Base-by-base conservation (phyloP, 2,888 invertebrate genomes). In the Acleris cristana region DNA sequence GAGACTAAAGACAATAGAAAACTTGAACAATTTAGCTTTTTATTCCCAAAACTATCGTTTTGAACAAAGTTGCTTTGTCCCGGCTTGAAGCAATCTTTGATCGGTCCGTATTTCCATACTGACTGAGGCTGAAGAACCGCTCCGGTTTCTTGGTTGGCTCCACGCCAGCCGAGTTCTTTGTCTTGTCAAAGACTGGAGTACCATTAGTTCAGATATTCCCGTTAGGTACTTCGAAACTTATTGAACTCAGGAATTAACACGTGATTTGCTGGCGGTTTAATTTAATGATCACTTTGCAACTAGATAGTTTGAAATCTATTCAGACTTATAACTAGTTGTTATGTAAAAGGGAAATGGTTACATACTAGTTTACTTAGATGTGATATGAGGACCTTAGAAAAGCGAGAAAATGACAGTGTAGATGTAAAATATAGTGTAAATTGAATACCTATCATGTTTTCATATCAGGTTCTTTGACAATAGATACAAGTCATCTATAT, bases 11-110 rank as follows among this genome's bases (percentile, higher is more conserved):
- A 76, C 82, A 81, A 73, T 83, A 77, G 75, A 75, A 77, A 79
- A 82, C 79, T 80, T 80, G 79, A 83, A 84, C 85, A 84, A 88
- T 88, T 88, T 88, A 83, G 85, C 88, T 88, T 87, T 88, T 87
- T 87, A 86, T 88, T 86, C 81, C 76, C 79, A 80, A 82, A 82
- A 79, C 79, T 84, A 83, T 85, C 82, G 78, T 77, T 80, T 81
- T 81, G 74, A 79, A 84, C 82, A 84, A 82, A 84, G 86, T 88
- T 83, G 81, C 79, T 79, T 85, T 83, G 83, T 81, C 74, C 82
- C 74, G 75, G 76, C 85, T 87, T 84, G 18, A 18, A 84, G 76
- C 85, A 87, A 87, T 88, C 85, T 88, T 85, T 88, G 89, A 90
- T 88, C 88, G 87, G 78, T 19, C 55, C 44, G 48, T 55, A 62